Evolutionary conservation across 2,797 vertebrate genomes (phyloP).

Genomic region (Monodelphis domestica): DNA sequence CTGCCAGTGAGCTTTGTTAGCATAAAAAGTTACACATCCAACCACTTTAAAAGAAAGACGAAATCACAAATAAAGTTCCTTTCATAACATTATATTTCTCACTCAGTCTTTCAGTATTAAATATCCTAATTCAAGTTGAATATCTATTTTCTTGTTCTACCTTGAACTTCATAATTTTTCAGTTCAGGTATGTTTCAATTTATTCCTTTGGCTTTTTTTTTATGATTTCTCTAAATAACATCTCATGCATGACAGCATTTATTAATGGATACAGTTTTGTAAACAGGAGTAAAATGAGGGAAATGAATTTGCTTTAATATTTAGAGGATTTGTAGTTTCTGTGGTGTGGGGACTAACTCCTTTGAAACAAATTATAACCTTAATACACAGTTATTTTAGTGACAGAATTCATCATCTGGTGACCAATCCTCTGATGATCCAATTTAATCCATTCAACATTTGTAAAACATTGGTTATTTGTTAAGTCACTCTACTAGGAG

Average conservation of each 20-base stretch:
- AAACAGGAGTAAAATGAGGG: background rate
- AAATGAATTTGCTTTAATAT: background rate
- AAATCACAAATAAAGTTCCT: background rate
- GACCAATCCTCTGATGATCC: background rate
- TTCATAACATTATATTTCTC: background rate
- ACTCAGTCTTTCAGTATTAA: background rate
- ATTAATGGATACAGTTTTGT: background rate
- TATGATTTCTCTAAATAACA: background rate
- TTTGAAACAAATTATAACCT: background rate
- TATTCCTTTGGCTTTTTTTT: background rate
- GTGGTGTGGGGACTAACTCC: background rate
- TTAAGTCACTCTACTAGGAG: background rate
- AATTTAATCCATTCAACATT: background rate
- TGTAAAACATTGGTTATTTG: background rate
- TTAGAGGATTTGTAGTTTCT: background rate
- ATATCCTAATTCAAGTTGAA: background rate
- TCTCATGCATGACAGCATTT: background rate
- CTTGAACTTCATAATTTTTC: background rate
- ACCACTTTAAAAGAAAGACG: background rate
- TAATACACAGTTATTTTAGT: background rate
- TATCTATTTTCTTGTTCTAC: too few relatives aligned
- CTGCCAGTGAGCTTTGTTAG: background rate
- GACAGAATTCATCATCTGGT: background rate
- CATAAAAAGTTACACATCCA: conserved; percentile 23
- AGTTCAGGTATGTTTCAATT: background rate